Percentiles rank a stretch among this genome's conserved stretches.
Conservation (phyloP, 1,140 invertebrate genomes). For the Sesamia nonagrioides region DNA sequence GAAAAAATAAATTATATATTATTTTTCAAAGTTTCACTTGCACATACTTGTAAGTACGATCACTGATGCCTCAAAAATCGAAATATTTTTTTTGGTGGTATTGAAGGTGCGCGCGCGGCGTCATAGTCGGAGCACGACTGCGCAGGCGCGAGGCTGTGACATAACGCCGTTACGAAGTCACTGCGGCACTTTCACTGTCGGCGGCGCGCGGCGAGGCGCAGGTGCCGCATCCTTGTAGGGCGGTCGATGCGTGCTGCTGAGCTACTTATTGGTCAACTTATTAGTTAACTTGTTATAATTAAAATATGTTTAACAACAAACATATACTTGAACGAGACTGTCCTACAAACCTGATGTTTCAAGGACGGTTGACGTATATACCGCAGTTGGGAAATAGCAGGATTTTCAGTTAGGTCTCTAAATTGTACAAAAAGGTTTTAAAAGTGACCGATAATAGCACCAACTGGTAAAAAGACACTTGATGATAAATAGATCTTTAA, state of each 20-base stretch:
- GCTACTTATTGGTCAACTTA: conserved; percentile 41
- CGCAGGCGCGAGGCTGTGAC: conserved; percentile 66
- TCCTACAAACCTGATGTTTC: background rate
- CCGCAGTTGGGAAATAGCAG: background rate
- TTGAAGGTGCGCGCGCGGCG: conserved; percentile 76
- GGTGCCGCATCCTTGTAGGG: conserved; percentile 75
- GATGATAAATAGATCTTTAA: no score
- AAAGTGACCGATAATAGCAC: background rate
- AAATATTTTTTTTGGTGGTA: conserved; percentile 50
- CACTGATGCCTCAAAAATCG: conserved; percentile 46
- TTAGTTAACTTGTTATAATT: conserved; percentile 40
- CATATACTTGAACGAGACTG: background rate
- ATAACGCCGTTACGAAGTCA: conserved; percentile 76
- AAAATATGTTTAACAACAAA: conserved; percentile 5
- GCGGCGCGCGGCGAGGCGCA: conserved; percentile 62
- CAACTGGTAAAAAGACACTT: no score
- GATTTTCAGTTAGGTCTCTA: background rate
- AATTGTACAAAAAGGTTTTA: background rate
- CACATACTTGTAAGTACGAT: conserved; percentile 66
- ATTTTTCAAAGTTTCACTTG: conserved; percentile 64
- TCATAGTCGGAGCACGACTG: conserved; percentile 73
- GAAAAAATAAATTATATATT: conserved; percentile 51
- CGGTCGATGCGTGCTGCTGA: conserved; percentile 57
- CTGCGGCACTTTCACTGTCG: conserved; percentile 80
- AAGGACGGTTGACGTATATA: background rate